Percentiles rank a stretch among this genome's conserved stretches.
These are phyloP conservation scores for Callorhinus ursinus DNA, from an alignment of 2,113 vertebrate genomes.

Conservation along the genomic window DNA sequence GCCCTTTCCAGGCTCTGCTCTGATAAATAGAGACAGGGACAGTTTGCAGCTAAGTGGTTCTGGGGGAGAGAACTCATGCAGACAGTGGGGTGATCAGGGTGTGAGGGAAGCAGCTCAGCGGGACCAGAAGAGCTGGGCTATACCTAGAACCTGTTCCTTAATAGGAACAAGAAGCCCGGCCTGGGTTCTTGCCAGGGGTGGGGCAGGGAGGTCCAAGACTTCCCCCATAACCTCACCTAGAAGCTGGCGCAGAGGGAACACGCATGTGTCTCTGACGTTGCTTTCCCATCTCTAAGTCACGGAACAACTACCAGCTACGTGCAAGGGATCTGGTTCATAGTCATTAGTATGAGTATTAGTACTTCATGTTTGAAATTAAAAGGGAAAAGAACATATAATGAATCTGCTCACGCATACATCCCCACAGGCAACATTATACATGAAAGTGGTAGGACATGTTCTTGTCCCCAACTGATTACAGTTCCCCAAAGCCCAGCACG, in stretches of 20 bases:
- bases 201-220: neutral
- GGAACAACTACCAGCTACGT: neutral
- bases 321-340: neutral
- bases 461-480: neutral
- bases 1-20: slow-evolving; percentile 30
- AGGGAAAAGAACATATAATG: neutral
- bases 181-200: neutral
- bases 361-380: slow-evolving; percentile 27
- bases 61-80: neutral
- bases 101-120: neutral
- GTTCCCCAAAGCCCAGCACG: neutral
- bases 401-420: neutral
- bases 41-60: slow-evolving; percentile 59
- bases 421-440: neutral
- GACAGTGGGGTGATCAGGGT: neutral
- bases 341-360: neutral
- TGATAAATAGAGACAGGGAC: slow-evolving; percentile 6
- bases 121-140: neutral
- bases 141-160: neutral
- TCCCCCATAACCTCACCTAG: neutral
- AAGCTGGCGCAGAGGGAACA: neutral
- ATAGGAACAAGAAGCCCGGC: neutral
- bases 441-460: neutral
- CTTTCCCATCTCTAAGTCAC: neutral
- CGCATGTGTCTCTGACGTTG: neutral